Evolutionary conservation across 2,113 vertebrate species (phyloP).

Genomic region (Natator depressus): DNA sequence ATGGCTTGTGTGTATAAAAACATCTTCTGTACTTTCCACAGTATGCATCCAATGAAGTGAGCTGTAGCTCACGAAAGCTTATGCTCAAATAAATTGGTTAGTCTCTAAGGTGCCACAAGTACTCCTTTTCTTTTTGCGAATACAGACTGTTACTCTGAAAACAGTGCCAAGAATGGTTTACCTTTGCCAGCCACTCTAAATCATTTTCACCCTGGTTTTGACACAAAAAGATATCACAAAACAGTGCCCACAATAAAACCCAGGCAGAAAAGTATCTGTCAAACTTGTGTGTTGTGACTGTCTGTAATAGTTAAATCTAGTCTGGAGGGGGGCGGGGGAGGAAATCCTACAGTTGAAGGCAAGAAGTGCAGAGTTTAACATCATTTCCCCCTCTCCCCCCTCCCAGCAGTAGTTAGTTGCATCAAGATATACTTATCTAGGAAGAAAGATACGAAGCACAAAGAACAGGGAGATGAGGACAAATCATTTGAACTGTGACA

Average conservation of each 20-base stretch:
- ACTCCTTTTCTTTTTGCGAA: too few species aligned
- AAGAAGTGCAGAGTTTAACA: background rate
- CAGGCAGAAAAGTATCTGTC: slow-evolving; percentile 24
- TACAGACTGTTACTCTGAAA: too few species aligned
- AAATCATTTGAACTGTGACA: background rate
- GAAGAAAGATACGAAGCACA: fast-evolving
- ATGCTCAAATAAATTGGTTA: too few species aligned
- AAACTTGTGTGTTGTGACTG: background rate
- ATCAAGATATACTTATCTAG: background rate
- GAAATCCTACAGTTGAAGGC: background rate
- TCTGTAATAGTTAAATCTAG: background rate
- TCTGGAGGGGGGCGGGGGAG: background rate
- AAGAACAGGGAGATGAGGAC: background rate
- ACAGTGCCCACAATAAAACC: background rate
- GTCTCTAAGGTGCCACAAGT: too few species aligned
- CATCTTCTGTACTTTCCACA: too few species aligned
- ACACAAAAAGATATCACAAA: background rate
- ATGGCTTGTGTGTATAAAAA: too few species aligned
- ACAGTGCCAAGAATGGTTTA: background rate
- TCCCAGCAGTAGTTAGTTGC: background rate
- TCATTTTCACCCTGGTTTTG: background rate
- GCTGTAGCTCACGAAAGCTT: too few species aligned
- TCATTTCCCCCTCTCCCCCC: background rate
- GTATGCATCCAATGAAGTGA: too few species aligned
- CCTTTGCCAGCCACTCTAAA: background rate